A percentile compares a stretch with the other conserved stretches of the same genome.
Conservation (phyloP, 2,797 vertebrate genomes). For the Apodemus agrarius region DNA sequence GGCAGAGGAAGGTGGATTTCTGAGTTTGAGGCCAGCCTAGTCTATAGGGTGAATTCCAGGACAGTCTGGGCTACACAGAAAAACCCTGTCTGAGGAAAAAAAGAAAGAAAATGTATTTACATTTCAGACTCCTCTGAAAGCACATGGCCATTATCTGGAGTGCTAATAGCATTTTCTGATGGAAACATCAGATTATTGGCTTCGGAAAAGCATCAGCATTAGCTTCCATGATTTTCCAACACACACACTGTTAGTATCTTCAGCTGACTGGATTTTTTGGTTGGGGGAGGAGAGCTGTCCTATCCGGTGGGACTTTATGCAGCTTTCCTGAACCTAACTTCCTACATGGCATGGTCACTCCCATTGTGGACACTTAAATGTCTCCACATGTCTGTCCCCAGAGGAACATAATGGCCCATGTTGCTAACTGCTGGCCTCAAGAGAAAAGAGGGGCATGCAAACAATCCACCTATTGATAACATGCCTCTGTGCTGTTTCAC, state of each 20-base stretch:
- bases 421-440: neutral
- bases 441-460: neutral
- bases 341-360: neutral
- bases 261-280: neutral
- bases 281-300: neutral
- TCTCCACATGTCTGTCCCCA: neutral
- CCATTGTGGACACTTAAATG: neutral
- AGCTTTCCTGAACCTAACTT: neutral
- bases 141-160: neutral
- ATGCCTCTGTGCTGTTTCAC: neutral
- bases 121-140: constrained; percentile 10
- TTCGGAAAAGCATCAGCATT: neutral
- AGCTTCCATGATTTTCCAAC: neutral
- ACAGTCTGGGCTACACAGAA: no score
- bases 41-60: no score
- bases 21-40: no score
- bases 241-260: no score
- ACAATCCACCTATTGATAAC: neutral
- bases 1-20: no score
- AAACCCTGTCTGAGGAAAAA: no score
- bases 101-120: no score
- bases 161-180: neutral
- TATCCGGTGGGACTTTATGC: neutral
- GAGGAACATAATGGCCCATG: neutral
- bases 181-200: neutral